Evolutionary conservation across 2,113 vertebrate species (phyloP).

Genomic region (Amphiprion percula): DNA sequence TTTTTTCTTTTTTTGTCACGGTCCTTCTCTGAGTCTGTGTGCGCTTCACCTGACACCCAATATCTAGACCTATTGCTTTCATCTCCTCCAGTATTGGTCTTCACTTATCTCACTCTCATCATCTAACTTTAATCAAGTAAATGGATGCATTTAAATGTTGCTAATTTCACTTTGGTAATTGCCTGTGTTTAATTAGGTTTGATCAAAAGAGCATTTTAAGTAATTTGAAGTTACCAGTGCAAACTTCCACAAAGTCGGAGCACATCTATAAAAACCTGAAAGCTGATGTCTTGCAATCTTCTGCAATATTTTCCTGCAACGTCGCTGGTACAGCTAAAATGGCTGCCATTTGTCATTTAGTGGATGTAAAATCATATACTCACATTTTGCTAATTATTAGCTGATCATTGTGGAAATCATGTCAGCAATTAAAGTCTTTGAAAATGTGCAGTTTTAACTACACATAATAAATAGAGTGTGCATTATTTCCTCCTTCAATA

Average conservation of each 20-base stretch:
- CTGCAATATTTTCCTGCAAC: background rate
- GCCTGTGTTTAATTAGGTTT: constrained; percentile 84
- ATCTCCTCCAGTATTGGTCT: constrained; percentile 78
- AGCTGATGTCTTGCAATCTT: background rate
- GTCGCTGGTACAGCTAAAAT: background rate
- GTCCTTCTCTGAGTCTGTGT: constrained; percentile 51
- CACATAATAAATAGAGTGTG: background rate
- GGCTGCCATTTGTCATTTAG: background rate
- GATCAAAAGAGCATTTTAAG: constrained; percentile 80
- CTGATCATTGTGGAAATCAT: background rate
- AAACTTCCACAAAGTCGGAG: constrained; percentile 52
- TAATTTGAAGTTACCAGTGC: constrained; percentile 76
- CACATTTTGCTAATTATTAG: background rate
- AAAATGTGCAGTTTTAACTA: constrained; percentile 12
- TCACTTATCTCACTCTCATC: constrained; percentile 84
- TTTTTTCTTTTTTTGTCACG: constrained; percentile 56
- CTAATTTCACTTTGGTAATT: constrained; percentile 87
- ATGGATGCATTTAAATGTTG: constrained; percentile 86
- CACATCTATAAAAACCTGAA: constrained; percentile 44
- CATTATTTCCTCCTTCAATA: constrained; percentile 20
- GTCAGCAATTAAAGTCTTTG: constrained; percentile 9
- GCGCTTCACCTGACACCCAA: constrained; percentile 80
- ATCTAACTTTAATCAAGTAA: constrained; percentile 88
- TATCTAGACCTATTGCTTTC: constrained; percentile 81
- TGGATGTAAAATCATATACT: background rate